A percentile compares a stretch with the other conserved stretches of the same genome.
Conservation (phyloP, 2,113 vertebrate species). For the Ciconia maguari region DNA sequence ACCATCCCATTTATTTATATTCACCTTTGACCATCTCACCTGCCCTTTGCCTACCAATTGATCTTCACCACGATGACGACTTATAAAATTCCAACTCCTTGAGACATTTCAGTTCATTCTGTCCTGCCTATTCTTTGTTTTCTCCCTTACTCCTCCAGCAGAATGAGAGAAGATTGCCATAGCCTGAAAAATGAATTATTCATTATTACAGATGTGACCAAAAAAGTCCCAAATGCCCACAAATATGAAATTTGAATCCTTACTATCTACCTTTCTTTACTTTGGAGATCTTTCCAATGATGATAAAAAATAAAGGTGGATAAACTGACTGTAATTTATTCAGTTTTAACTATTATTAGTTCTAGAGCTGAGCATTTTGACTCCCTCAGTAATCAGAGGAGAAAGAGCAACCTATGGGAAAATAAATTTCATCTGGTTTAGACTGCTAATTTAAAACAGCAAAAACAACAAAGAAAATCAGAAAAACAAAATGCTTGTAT, state of each 20-base stretch:
- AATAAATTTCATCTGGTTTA: accelerated
- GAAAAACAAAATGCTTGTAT: not conserved
- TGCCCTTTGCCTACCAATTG: constrained; percentile 43
- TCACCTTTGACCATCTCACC: constrained; percentile 56
- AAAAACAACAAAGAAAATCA: not conserved
- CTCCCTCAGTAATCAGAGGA: not conserved
- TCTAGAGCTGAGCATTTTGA: not conserved
- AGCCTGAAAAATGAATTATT: not conserved
- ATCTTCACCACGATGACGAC: constrained; percentile 10
- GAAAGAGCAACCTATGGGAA: accelerated
- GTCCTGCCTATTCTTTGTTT: not conserved
- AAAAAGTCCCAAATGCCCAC: not conserved
- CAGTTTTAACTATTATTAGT: not conserved
- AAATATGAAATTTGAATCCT: not conserved
- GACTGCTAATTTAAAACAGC: not conserved
- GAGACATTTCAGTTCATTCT: not conserved
- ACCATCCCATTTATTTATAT: constrained; percentile 40
- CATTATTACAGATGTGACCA: accelerated
- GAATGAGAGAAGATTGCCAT: not conserved
- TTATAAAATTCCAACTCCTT: constrained; percentile 10
- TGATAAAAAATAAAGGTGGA: not conserved
- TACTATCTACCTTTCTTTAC: not conserved
- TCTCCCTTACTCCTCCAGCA: not conserved
- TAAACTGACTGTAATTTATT: not conserved
- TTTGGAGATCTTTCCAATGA: not conserved